A percentile compares a stretch with the other conserved stretches of the same genome.
phyloP scores from a whole-genome alignment of 2,888 invertebrate genomes.

The Salticus scenicus region DNA sequence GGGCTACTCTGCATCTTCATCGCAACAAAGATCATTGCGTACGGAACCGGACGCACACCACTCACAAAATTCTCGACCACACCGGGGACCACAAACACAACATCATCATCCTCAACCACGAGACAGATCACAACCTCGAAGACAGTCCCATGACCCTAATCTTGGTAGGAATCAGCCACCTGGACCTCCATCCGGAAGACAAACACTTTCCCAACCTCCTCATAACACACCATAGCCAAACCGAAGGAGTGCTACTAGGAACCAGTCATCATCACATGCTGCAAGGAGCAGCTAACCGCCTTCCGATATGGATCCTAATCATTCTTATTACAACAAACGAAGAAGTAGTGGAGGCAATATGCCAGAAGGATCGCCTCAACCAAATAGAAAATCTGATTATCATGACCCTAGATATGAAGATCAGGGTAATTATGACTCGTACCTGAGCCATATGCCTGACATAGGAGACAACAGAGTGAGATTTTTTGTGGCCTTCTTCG shows the following conservation, averaged over 20 bases:
- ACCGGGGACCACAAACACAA: conserved; percentile 49
- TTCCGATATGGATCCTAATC: conserved; percentile 28
- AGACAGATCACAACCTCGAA: conserved; percentile 36
- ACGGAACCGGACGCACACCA: conserved; percentile 35
- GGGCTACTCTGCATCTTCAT: conserved; percentile 37
- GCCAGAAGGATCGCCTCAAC: conserved; percentile 9
- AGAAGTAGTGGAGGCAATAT: conserved; percentile 26
- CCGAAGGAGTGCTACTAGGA: conserved; percentile 32
- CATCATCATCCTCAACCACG: conserved; percentile 36
- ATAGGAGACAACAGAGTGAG: conserved; percentile 72
- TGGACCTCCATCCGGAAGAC: conserved; percentile 19
- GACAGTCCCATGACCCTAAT: conserved; percentile 38
- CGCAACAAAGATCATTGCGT: conserved; percentile 47
- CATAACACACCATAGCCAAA: conserved; percentile 30
- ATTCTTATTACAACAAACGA: conserved; percentile 23
- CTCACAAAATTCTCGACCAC: conserved; percentile 33
- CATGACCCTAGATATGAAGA: conserved; percentile 55
- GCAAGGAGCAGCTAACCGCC: conserved; percentile 33
- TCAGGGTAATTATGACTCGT: conserved; percentile 47
- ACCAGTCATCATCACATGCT: conserved; percentile 31
- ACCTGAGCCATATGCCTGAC: conserved; percentile 21
- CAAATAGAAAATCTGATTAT: conserved; percentile 35
- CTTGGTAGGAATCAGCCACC: conserved; percentile 28
- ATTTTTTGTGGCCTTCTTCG: conserved; percentile 93
- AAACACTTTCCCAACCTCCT: conserved; percentile 5